A percentile compares a stretch with the other conserved stretches of the same genome.
Evolutionary conservation across 2,113 vertebrate genomes (phyloP).

Genomic region (Grammomys dolichurus): DNA sequence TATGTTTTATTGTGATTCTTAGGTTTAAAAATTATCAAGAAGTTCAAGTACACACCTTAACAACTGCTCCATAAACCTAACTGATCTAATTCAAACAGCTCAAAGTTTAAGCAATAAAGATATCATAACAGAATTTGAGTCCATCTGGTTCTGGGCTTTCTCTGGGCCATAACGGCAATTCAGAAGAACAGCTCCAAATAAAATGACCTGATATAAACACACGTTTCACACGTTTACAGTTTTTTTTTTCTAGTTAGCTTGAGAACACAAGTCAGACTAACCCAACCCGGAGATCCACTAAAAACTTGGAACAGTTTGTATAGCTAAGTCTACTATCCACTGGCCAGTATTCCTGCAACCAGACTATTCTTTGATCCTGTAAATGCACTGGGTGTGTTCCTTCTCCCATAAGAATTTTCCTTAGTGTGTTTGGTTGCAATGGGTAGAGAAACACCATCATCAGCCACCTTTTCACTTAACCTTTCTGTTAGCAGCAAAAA

Average conservation of each 20-base stretch:
- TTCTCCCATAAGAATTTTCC: background rate
- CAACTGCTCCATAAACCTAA: slow-evolving; percentile 31
- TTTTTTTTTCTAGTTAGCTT: background rate
- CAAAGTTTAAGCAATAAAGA: slow-evolving; percentile 68
- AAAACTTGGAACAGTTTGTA: background rate
- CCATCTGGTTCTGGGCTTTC: background rate
- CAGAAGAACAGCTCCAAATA: background rate
- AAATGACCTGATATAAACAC: background rate
- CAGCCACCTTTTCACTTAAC: background rate
- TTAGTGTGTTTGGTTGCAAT: slow-evolving; percentile 19
- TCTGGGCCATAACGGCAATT: background rate
- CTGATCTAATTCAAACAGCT: slow-evolving; percentile 18
- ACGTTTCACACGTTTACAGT: background rate
- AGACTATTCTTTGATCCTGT: background rate
- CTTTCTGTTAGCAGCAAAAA: background rate
- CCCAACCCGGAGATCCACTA: background rate
- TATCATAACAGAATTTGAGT: slow-evolving; percentile 3
- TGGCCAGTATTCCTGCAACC: background rate
- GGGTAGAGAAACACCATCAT: background rate
- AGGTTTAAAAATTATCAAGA: slow-evolving; percentile 54
- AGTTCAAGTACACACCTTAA: background rate
- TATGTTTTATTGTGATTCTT: slow-evolving; percentile 39
- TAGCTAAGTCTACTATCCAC: background rate
- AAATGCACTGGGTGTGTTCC: background rate
- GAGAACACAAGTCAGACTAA: background rate